Evolutionary conservation across 2,888 invertebrate species (phyloP), one percentile per base, ranked within the genome.

Genomic region (Saturnia japonica): DNA sequence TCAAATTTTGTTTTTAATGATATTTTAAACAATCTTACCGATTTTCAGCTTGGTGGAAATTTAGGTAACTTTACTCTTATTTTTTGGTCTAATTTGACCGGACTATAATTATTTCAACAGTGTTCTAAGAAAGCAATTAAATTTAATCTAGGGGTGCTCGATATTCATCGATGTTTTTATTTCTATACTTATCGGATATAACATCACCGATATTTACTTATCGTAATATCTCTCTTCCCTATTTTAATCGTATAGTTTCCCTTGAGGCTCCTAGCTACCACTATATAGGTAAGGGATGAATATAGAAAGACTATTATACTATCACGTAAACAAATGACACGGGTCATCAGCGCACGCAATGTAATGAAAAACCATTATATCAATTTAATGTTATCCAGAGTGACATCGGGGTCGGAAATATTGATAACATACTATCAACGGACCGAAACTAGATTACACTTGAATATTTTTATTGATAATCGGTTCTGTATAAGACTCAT

Each of bases 391-490:
- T 40, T 64, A 22, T 40, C 64, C 40, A n/a, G 19, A 40, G 57
- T 60, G n/a, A 9, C 64, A 64, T 40, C 19, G 64, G 40, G 40
- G 64, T 64, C 64, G n/a, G n/a, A 19, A 64, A 64, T 16, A 40
- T 1, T n/a, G 64, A 64, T 64, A 64, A 40, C n/a, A 64, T 60
- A 4, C 4, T 40, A 40, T 64, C 19, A 19, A 64, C 64, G 19
- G n/a, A 34, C 34, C 19, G 19, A 64, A 64, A 64, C 64, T 64
- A 64, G 64, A 64, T 64, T 34, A 64, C 19, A 11, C 64, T 64
- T 11, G n/a, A 40, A 34, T 40, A 64, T 64, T 64, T 64, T 34
- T 40, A 64, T 40, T 8, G 19, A n/a, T 64, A 64, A 64, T 40
- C 64, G 19, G 64, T 64, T 64, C n/a, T 40, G 19, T 40, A 22